Evolutionary conservation across 2,113 vertebrate species (phyloP).

Genomic region (Melanerpes formicivorus): DNA sequence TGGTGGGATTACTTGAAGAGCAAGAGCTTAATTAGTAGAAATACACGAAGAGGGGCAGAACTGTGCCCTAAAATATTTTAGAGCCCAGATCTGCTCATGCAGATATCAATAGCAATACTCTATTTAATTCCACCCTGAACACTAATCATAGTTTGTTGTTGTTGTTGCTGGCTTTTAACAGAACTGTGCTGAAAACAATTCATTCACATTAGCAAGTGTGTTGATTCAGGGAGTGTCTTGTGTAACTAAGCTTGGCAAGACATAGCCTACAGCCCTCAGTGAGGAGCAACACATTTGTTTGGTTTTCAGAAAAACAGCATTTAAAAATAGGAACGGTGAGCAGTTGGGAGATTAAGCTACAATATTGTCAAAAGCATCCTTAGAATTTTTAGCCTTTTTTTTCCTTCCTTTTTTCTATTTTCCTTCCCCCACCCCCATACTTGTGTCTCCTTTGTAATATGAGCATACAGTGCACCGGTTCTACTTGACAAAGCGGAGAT

Average conservation of each 20-base stretch:
- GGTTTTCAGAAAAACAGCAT: neutral
- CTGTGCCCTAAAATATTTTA: neutral
- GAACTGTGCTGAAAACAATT: neutral
- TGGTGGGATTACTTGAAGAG: neutral
- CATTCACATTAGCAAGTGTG: neutral
- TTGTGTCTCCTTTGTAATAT: neutral
- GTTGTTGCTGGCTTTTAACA: neutral
- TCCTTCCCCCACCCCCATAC: neutral
- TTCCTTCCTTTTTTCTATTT: no score
- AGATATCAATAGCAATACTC: neutral
- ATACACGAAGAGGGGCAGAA: neutral
- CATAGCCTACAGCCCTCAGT: accelerated
- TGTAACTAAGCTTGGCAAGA: neutral
- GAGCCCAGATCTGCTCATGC: neutral
- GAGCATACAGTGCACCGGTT: neutral
- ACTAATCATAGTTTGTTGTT: neutral
- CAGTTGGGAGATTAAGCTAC: neutral
- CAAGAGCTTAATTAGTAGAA: neutral
- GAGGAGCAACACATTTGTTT: neutral
- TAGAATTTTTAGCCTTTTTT: neutral
- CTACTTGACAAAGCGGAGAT: neutral
- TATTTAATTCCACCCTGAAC: neutral
- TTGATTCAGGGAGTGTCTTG: neutral
- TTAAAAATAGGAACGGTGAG: neutral
- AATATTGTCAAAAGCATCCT: neutral